Evolutionary conservation across 2,797 vertebrate species (phyloP).

Genomic region (Natrix natrix): DNA sequence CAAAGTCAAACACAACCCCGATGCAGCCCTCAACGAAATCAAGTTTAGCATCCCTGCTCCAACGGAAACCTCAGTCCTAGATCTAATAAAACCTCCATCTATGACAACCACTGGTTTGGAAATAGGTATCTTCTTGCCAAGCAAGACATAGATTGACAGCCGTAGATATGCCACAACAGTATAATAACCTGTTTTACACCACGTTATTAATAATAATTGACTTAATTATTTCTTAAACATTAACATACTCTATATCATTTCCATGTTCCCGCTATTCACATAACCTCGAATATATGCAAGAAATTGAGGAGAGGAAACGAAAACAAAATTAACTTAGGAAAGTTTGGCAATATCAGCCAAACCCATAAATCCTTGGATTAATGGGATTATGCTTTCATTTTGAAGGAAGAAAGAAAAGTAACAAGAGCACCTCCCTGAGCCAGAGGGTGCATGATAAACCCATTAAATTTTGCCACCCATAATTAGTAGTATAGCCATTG

Average conservation of each 20-base stretch:
- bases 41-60: not conserved
- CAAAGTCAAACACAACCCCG: no score
- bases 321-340: not conserved
- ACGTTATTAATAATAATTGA: not conserved
- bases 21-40: no score
- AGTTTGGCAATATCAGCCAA: not conserved
- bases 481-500: not conserved
- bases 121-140: not conserved
- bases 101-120: not conserved
- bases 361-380: not conserved
- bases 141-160: not conserved
- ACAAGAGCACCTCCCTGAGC: not conserved
- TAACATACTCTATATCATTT: not conserved
- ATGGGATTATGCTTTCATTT: not conserved
- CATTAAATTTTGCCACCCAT: not conserved
- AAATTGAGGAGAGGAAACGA: not conserved
- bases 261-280: not conserved
- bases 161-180: not conserved
- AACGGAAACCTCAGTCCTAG: not conserved
- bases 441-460: not conserved
- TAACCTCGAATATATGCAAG: not conserved
- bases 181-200: not conserved
- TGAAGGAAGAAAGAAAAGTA: not conserved
- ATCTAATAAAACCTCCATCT: not conserved
- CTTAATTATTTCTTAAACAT: not conserved